Evolutionary conservation across 2,888 invertebrate species (phyloP), one percentile per base, ranked within the genome.

Genomic region (Drepanosiphum platanoidis): DNA sequence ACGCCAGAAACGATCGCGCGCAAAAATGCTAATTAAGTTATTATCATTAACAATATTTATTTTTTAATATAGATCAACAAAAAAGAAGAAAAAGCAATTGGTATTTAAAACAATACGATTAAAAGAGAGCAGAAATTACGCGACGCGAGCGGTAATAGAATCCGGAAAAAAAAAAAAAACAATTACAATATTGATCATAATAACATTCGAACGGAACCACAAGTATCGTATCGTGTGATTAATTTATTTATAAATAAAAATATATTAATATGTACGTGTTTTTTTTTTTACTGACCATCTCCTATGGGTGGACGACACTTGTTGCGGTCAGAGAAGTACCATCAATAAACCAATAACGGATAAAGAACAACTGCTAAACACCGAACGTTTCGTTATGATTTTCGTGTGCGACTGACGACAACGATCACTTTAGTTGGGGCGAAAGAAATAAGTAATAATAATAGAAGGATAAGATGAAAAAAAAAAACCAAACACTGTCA

Each of bases 251-350:
- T n/a, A n/a, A n/a, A n/a, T n/a, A n/a, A n/a, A n/a, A n/a, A n/a
- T n/a, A n/a, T n/a, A n/a, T n/a, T n/a, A n/a, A n/a, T n/a, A n/a
- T n/a, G n/a, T 30, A n/a, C 9, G 13, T 34, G 30, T 39, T 13
- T 39, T 61, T 61, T 39, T 13, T 39, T 61, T 61, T 82, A 77
- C 84, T 84, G 46, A 84, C 84, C 84, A 84, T 84, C 75, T 84
- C 84, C 84, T 77, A 77, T 77, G 68, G 39, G 66, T 72, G 71
- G 81, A 72, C 61, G 81, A 82, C 72, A 68, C 75, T 84, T 70
- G 68, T 84, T 75, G 68, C 58, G 68, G 15, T 84, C 30, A 84
- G 22, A 84, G 46, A 68, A 84, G 68, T 84, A 75, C 77, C 74
- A 75, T 84, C 34, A 83, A 84, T 22, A 39, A 77, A 83, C 42